Conservation (phyloP, 1,140 invertebrate genomes). For the Pogonognathellus flavescens region DNA sequence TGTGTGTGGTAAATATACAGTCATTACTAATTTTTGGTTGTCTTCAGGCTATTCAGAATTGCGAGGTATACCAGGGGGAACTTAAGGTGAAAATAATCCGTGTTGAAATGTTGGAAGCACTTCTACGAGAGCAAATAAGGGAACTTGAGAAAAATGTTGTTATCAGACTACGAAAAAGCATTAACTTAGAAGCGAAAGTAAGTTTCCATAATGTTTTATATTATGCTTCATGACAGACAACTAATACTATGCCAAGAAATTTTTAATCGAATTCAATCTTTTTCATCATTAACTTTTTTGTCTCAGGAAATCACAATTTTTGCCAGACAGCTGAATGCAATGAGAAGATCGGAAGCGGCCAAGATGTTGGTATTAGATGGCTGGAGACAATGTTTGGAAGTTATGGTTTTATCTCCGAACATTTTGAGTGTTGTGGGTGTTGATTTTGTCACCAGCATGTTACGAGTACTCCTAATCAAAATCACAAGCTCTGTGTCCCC, state of each 20-base stretch:
- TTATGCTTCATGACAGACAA: too few species aligned
- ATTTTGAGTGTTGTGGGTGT: slow-evolving; percentile 38
- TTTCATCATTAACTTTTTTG: too few species aligned
- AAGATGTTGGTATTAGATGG: slow-evolving; percentile 64
- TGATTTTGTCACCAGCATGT: slow-evolving; percentile 56
- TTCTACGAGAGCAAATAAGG: slow-evolving; percentile 57
- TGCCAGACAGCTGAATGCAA: slow-evolving; percentile 52
- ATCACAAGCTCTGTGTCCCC: slow-evolving; percentile 3
- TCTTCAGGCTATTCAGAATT: slow-evolving; percentile 57
- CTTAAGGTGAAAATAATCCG: slow-evolving; percentile 56
- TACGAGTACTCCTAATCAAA: slow-evolving; percentile 58
- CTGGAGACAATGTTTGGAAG: slow-evolving; percentile 66
- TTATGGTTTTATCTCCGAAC: slow-evolving; percentile 45
- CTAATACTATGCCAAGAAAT: too few species aligned
- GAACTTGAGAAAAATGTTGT: slow-evolving; percentile 59
- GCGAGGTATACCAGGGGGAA: slow-evolving; percentile 59
- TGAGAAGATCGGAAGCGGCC: slow-evolving; percentile 49
- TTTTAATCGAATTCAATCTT: too few species aligned
- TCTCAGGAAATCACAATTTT: slow-evolving; percentile 59
- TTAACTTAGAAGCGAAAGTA: slow-evolving; percentile 63
- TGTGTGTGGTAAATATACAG: too few species aligned
- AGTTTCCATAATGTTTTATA: background rate
- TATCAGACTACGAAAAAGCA: slow-evolving; percentile 51
- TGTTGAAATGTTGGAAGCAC: slow-evolving; percentile 53
- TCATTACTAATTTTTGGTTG: background rate